Percentiles rank a stretch among this genome's conserved stretches.
Evolutionary conservation across 1,140 invertebrate genomes (phyloP).

Genomic region (Aphidius gifuensis): DNA sequence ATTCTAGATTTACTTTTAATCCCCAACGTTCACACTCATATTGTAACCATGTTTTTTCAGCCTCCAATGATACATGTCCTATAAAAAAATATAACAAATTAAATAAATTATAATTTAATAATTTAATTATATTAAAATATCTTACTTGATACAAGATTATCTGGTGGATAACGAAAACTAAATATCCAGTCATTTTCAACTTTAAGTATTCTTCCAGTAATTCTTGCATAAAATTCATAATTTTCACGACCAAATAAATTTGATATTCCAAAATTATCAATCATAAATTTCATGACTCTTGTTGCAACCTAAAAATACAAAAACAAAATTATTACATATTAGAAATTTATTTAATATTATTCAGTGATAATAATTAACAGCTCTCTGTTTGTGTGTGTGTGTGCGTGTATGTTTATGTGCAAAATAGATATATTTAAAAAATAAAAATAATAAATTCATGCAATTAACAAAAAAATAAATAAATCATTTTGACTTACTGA

Average conservation of each 20-base stretch:
- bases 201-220: constrained; percentile 87
- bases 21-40: constrained; percentile 84
- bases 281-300: constrained; percentile 90
- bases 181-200: constrained; percentile 94
- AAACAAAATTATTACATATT: constrained; percentile 10
- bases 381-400: too few relatives aligned
- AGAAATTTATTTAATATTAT: constrained; percentile 6
- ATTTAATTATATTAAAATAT: constrained; percentile 30
- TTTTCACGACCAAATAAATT: constrained; percentile 94
- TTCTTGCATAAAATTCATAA: constrained; percentile 95
- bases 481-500: constrained; percentile 48
- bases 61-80: constrained; percentile 81
- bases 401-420: too few relatives aligned
- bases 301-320: constrained; percentile 74
- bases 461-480: constrained; percentile 19
- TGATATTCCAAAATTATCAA: constrained; percentile 93
- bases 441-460: too few relatives aligned
- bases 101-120: constrained; percentile 11
- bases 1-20: constrained; percentile 74
- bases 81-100: constrained; percentile 41
- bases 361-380: too few relatives aligned
- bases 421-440: too few relatives aligned
- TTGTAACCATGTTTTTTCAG: constrained; percentile 83
- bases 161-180: constrained; percentile 86
- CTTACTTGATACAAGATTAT: constrained; percentile 74